Evolutionary conservation across 2,797 vertebrate species (phyloP), one percentile per base, ranked within the genome.

Genomic region (Meda fulgida): DNA sequence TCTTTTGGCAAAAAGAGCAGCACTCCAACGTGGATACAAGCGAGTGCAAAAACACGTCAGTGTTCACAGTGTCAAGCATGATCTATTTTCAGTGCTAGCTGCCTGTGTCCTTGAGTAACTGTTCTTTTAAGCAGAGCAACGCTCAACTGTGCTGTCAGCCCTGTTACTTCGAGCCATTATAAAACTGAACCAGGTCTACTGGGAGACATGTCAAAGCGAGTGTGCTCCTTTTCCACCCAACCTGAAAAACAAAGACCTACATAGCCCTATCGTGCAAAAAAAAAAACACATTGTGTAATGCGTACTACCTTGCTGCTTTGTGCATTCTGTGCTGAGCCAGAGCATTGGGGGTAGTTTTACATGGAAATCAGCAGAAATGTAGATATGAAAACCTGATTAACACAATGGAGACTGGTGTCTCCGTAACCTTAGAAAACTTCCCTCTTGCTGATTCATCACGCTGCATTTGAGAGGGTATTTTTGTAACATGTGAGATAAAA

Each of bases 51-150:
- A 91, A 77, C 81, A 83, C 89, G 86, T 89, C 82, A 89, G 82
- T 34, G 51, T 63, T 79, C 85, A 46, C 66, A 31, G 77, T 86
- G 87, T 87, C 88, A 88, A 7, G 65, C 81, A 84, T 8, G 48
- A 87, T 90, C 92, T 91, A 93, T 93, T 94, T 95, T 89, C 86
- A 88, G 91, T 85, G 76, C 75, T 73, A 46, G 76, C 76, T 71
- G 78, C 78, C 67, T 65, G 40, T 77, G 81, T 92, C 87, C 84
- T 92, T 83, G 84, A 89, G 83, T 81, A 85, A 85, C 85, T 72
- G 86, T 84, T 87, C 73, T 79, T 84, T 89, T 90, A 87, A 79
- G 80, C 78, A 81, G 84, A 90, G 91, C 29, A 26, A 86, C 79
- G 84, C 89, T 90, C 86, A 73, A 87, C 91, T 88, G 29, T 81